These are phyloP conservation scores for Melanerpes formicivorus DNA, from an alignment of 2,113 vertebrate species.

Conservation along the genomic window DNA sequence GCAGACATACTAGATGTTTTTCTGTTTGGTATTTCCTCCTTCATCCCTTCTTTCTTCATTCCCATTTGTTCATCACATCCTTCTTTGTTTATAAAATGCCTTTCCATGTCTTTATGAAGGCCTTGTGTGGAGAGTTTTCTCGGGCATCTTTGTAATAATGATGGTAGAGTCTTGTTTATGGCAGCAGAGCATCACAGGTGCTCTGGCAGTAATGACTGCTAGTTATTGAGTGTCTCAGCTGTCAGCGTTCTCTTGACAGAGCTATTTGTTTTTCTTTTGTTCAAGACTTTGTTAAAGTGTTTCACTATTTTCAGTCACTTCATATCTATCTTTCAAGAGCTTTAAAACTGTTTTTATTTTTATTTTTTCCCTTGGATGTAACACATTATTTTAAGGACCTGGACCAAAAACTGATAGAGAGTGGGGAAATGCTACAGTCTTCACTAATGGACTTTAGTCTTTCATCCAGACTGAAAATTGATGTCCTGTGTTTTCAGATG, in stretches of 20 bases:
- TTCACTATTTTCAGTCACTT: background rate
- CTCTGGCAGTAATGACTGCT: background rate
- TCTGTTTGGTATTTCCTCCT: background rate
- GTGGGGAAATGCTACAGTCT: background rate
- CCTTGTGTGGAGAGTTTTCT: background rate
- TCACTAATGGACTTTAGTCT: background rate
- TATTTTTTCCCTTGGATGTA: background rate
- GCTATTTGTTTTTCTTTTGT: background rate
- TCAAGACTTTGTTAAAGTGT: background rate
- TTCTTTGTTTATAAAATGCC: background rate
- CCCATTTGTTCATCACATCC: background rate
- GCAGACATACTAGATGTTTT: background rate
- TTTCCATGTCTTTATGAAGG: background rate
- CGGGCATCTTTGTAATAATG: background rate
- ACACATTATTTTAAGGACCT: background rate
- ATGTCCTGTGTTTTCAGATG: background rate
- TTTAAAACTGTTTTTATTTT: background rate
- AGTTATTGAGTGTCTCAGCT: background rate
- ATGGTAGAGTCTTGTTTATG: background rate
- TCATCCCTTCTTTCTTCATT: background rate
- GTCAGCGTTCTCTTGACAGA: background rate
- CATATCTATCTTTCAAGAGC: background rate
- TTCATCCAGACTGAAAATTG: background rate
- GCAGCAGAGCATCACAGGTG: background rate
- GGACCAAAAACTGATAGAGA: background rate